A percentile compares a stretch with the other conserved stretches of the same genome.
Evolutionary conservation across 2,797 vertebrate species (phyloP).

Genomic region (Acanthiza pusilla): DNA sequence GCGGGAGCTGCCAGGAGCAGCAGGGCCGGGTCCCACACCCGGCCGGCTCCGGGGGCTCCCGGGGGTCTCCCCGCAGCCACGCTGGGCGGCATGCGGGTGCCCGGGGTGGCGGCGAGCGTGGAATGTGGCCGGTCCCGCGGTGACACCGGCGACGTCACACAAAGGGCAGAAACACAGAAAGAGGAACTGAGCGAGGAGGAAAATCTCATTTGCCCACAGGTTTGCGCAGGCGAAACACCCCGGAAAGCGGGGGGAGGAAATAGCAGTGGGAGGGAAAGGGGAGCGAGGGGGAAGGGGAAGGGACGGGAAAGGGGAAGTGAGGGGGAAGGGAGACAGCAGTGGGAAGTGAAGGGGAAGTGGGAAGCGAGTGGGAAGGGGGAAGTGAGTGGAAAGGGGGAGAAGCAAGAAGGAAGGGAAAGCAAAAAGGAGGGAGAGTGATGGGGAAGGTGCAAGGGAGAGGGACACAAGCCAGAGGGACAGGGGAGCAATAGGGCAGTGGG

Average conservation of each 20-base stretch:
- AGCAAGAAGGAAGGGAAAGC: too few relatives aligned
- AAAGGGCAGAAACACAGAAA: constrained; percentile 36
- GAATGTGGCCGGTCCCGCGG: not conserved
- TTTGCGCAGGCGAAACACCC: not conserved
- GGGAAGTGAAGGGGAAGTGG: not conserved
- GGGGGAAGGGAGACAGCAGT: not conserved
- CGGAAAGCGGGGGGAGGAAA: not conserved
- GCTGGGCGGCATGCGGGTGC: not conserved
- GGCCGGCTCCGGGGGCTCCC: not conserved
- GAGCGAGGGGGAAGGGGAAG: not conserved
- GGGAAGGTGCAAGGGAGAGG: not conserved
- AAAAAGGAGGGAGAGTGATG: not conserved
- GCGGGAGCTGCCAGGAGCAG: not conserved
- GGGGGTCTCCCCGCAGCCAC: not conserved
- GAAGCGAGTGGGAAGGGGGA: not conserved
- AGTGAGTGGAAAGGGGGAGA: not conserved
- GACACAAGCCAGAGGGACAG: not conserved
- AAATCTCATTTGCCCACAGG: constrained; percentile 13
- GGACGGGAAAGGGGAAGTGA: not conserved
- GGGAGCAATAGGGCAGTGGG: not conserved
- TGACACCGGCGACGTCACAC: constrained; percentile 38
- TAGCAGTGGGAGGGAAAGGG: not conserved
- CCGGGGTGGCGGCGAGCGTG: fast-evolving
- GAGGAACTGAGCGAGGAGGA: constrained; percentile 39
- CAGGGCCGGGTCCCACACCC: not conserved